Evolutionary conservation across 2,888 invertebrate genomes (phyloP).

Genomic region (Cephus pulcher): DNA sequence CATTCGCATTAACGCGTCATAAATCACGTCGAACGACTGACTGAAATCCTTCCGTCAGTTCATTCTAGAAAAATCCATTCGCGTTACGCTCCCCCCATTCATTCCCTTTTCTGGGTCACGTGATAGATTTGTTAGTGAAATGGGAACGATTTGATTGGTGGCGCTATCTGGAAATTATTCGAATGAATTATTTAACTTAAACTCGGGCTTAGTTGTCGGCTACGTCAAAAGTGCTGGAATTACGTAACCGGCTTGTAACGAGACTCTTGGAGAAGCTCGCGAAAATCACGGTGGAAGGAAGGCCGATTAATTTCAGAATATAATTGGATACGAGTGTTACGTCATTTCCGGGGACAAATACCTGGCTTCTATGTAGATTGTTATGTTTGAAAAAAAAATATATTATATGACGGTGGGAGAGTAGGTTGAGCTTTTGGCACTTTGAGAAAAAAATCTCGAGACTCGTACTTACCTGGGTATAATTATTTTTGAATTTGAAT

Average conservation of each 20-base stretch:
- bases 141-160: neutral
- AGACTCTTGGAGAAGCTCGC: neutral
- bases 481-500: too few relatives aligned
- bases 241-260: neutral
- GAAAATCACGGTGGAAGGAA: neutral
- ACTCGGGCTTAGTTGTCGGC: neutral
- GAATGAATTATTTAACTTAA: neutral
- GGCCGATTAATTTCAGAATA: neutral
- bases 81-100: neutral
- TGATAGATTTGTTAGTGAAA: neutral
- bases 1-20: constrained; percentile 38
- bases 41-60: neutral
- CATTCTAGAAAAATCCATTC: neutral
- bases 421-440: neutral
- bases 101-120: neutral
- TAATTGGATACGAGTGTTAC: neutral
- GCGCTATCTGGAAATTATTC: neutral
- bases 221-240: neutral
- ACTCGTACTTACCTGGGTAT: too few relatives aligned
- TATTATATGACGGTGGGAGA: neutral
- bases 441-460: too few relatives aligned
- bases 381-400: neutral
- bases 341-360: neutral
- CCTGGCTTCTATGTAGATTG: neutral
- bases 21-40: constrained; percentile 29